A percentile compares a stretch with the other conserved stretches of the same genome.
phyloP scores from a whole-genome alignment of 2,113 vertebrate genomes.

The Rhinopithecus roxellana region DNA sequence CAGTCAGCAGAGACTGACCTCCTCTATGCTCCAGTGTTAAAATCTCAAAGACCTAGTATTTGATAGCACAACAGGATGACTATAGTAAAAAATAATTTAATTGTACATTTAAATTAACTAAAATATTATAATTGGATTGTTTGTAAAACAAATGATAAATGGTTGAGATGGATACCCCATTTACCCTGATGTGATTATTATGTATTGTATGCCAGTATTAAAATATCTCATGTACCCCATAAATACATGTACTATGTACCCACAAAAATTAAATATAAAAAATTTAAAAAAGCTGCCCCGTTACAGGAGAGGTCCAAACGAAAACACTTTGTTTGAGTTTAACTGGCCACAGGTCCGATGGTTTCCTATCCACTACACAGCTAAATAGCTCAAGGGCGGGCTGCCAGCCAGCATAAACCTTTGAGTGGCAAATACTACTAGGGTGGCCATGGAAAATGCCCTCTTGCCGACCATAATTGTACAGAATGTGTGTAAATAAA shows the following conservation, averaged over 20 bases:
- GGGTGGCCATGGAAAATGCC: conserved; percentile 74
- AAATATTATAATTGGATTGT: too few relatives aligned
- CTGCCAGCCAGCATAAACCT: conserved; percentile 70
- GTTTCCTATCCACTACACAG: conserved; percentile 61
- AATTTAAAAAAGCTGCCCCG: not conserved
- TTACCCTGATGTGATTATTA: too few relatives aligned
- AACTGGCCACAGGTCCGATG: conserved; percentile 57
- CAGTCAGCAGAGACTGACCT: not conserved
- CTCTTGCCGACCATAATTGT: conserved; percentile 73
- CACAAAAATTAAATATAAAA: too few relatives aligned
- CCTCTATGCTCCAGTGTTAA: not conserved
- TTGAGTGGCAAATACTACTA: conserved; percentile 69
- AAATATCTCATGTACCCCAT: too few relatives aligned
- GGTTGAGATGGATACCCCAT: too few relatives aligned
- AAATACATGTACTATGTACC: too few relatives aligned
- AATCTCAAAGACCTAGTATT: not conserved
- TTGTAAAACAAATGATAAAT: too few relatives aligned
- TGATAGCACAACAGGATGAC: too few relatives aligned
- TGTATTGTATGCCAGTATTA: too few relatives aligned
- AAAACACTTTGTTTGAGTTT: conserved; percentile 62
- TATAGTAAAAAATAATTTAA: too few relatives aligned
- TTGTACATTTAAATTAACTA: too few relatives aligned
- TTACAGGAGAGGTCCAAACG: conserved; percentile 29
- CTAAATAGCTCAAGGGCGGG: conserved; percentile 66
- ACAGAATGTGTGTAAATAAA: conserved; percentile 75